phyloP scores from a whole-genome alignment of 37 sponge, comb jelly and placozoan genomes.

The Tethya wilhelma region DNA sequence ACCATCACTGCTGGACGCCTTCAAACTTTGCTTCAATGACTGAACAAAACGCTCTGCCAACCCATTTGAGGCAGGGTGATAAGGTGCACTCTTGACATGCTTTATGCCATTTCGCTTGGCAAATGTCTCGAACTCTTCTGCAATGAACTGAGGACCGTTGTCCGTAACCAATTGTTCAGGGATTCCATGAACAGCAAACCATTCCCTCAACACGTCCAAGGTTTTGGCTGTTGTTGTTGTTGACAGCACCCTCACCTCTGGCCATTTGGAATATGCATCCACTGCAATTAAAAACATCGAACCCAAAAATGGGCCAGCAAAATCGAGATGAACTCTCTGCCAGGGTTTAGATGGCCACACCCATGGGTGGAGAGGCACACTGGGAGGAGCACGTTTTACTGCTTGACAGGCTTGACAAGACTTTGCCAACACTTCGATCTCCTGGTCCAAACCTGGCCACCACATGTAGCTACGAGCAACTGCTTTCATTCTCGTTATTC shows the following conservation, averaged over 20 bases:
- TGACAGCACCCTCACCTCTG: neutral
- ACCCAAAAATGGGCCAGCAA: constrained; percentile 2
- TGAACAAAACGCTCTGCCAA: neutral
- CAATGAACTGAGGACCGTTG: constrained; percentile 50
- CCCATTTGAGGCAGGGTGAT: neutral
- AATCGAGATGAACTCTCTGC: constrained; percentile 36
- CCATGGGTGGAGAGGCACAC: constrained; percentile 28
- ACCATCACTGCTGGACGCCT: neutral
- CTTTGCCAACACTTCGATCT: neutral
- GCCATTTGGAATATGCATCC: constrained; percentile 29
- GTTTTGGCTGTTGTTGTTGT: constrained; percentile 9
- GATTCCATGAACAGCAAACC: constrained; percentile 30
- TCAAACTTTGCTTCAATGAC: neutral
- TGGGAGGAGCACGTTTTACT: neutral
- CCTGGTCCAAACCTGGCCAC: constrained; percentile 39
- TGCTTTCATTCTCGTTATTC: constrained; percentile 8
- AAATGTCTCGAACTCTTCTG: constrained; percentile 28
- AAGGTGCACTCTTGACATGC: neutral
- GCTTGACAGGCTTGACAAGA: constrained; percentile 13
- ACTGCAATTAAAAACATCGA: neutral
- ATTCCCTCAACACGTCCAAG: neutral
- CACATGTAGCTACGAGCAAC: constrained; percentile 32
- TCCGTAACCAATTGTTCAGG: constrained; percentile 20
- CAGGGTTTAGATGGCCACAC: constrained; percentile 29
- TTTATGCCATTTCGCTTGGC: constrained; percentile 4